Evolutionary conservation across 2,888 invertebrate species (phyloP).

Genomic region (Macaria liturata): DNA sequence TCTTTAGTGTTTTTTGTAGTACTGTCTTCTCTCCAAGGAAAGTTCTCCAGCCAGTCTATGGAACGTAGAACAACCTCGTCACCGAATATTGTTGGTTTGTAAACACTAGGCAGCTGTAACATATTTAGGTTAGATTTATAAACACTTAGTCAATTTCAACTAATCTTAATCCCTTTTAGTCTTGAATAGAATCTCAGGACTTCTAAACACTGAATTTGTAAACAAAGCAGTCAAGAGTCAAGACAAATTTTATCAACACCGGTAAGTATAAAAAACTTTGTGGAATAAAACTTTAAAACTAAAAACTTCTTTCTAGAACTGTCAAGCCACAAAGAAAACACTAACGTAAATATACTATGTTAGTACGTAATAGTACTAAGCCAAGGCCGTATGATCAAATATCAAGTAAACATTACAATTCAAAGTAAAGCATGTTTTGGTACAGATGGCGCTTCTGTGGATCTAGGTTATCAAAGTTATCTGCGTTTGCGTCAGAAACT

Average conservation of each 20-base stretch:
- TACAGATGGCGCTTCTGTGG: constrained; percentile 38
- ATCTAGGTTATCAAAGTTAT: constrained; percentile 23
- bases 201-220: too few species aligned
- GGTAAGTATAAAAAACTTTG: too few species aligned
- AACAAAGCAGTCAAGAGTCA: too few species aligned
- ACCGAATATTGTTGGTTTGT: constrained; percentile 51
- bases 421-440: constrained; percentile 29
- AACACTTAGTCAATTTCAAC: too few species aligned
- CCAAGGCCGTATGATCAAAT: constrained; percentile 22
- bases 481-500: constrained; percentile 1
- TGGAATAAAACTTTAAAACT: neutral
- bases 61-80: constrained; percentile 64
- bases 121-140: constrained; percentile 17
- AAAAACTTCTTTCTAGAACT: constrained; percentile 22
- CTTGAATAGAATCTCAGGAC: too few species aligned
- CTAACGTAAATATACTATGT: neutral
- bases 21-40: constrained; percentile 63
- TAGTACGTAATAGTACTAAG: neutral
- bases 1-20: constrained; percentile 46
- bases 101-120: constrained; percentile 28
- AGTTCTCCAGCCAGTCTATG: constrained; percentile 67
- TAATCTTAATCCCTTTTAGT: too few species aligned
- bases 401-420: constrained; percentile 14
- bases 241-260: too few species aligned
- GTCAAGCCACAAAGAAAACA: constrained; percentile 6